Conservation (phyloP, 2,888 invertebrate species). For the Sarcophaga subvicina region DNA sequence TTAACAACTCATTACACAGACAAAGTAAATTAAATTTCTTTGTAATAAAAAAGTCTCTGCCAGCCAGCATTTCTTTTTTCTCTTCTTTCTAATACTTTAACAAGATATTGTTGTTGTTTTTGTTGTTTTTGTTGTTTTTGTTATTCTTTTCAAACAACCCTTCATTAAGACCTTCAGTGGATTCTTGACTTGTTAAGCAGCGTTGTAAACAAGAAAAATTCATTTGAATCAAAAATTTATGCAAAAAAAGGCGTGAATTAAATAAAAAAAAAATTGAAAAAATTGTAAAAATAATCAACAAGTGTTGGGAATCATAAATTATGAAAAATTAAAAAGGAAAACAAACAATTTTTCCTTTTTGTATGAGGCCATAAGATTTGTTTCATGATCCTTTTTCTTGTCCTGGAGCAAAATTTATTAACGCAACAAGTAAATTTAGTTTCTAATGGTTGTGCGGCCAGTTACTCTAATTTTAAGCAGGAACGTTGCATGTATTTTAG, state of each 20-base stretch:
- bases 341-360: not conserved
- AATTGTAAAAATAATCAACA: conserved; percentile 51
- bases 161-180: conserved; percentile 29
- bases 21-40: not conserved
- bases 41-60: not conserved
- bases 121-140: conserved; percentile 16
- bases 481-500: no score
- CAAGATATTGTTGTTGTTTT: conserved; percentile 21
- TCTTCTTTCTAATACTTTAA: not conserved
- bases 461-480: no score
- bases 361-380: no score
- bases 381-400: no score
- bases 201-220: conserved; percentile 29
- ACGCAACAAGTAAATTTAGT: no score
- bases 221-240: conserved; percentile 28
- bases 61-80: not conserved
- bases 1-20: not conserved
- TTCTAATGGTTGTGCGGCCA: no score
- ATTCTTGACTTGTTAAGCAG: conserved; percentile 5
- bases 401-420: no score
- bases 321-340: conserved; percentile 1
- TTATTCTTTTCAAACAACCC: conserved; percentile 11
- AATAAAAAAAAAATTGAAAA: not conserved
- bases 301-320: conserved; percentile 43
- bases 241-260: not conserved